These are phyloP conservation scores for Anas georgica DNA, from an alignment of 2,797 vertebrate genomes.

Conservation along the genomic window DNA sequence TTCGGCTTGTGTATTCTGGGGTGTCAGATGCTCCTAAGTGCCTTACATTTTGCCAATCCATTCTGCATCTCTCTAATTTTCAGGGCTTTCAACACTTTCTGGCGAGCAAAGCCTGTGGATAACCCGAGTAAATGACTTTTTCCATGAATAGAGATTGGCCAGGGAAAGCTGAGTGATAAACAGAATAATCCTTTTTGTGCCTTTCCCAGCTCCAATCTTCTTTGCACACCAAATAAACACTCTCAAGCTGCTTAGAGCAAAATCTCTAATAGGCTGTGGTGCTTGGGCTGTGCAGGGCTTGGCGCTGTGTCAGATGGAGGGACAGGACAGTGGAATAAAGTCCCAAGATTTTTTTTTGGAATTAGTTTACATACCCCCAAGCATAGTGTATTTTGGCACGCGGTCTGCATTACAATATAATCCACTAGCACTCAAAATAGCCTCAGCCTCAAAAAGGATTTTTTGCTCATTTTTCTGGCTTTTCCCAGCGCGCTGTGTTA, in stretches of 20 bases:
- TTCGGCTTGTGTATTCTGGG: background rate
- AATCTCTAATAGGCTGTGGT: slow-evolving; percentile 70
- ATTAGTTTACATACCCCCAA: slow-evolving; percentile 70
- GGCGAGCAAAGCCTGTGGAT: slow-evolving; percentile 66
- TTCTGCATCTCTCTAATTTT: slow-evolving; percentile 71
- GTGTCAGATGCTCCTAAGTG: slow-evolving; percentile 67
- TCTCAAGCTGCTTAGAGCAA: slow-evolving; percentile 74
- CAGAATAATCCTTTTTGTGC: slow-evolving; percentile 74
- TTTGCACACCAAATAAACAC: slow-evolving; percentile 77
- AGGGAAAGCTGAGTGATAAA: slow-evolving; percentile 71
- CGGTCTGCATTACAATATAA: slow-evolving; percentile 59
- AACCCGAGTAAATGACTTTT: slow-evolving; percentile 72
- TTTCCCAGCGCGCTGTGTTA: slow-evolving; percentile 16
- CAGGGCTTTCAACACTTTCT: slow-evolving; percentile 62
- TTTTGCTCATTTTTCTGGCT: slow-evolving; percentile 1
- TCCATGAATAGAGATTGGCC: slow-evolving; percentile 71
- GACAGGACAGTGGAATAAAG: slow-evolving; percentile 64
- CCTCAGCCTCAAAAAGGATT: slow-evolving; percentile 28
- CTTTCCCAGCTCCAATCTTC: slow-evolving; percentile 72
- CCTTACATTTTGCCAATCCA: slow-evolving; percentile 53
- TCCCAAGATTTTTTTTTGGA: slow-evolving; percentile 47
- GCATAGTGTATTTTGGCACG: slow-evolving; percentile 71
- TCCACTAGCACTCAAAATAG: slow-evolving; percentile 63
- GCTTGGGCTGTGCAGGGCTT: slow-evolving; percentile 55
- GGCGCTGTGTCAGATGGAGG: slow-evolving; percentile 49